Evolutionary conservation across 2,888 invertebrate genomes (phyloP).

Genomic region (Cenopis cana): DNA sequence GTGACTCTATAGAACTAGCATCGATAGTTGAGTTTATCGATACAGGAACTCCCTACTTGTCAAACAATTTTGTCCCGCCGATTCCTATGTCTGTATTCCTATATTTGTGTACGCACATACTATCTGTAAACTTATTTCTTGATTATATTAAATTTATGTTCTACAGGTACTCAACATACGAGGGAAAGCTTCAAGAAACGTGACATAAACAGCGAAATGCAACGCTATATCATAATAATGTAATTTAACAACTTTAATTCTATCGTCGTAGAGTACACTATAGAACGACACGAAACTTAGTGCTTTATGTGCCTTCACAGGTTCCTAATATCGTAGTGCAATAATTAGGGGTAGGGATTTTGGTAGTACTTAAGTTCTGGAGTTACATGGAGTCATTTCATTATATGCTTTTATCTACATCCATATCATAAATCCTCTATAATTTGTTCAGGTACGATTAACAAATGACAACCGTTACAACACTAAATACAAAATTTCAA

Average conservation of each 20-base stretch:
- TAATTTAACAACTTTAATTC: constrained; percentile 20
- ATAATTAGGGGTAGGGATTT: constrained; percentile 47
- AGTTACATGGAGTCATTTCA: background rate
- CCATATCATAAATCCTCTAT: too few relatives aligned
- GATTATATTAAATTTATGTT: constrained; percentile 43
- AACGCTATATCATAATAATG: constrained; percentile 25
- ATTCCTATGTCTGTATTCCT: too few relatives aligned
- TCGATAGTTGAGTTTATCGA: too few relatives aligned
- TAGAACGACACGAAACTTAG: constrained; percentile 52
- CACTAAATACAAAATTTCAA: too few relatives aligned
- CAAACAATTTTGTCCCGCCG: too few relatives aligned
- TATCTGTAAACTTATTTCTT: too few relatives aligned
- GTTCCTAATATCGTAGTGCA: constrained; percentile 68
- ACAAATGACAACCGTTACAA: too few relatives aligned
- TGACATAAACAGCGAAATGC: constrained; percentile 33
- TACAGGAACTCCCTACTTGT: too few relatives aligned
- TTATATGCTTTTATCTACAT: too few relatives aligned
- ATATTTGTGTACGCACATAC: too few relatives aligned
- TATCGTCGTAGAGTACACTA: constrained; percentile 43
- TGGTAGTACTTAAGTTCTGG: background rate
- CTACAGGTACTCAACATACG: constrained; percentile 50
- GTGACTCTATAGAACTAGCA: too few relatives aligned
- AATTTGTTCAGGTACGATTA: too few relatives aligned
- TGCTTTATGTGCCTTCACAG: constrained; percentile 77
- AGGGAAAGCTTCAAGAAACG: constrained; percentile 24